Evolutionary conservation across 2,113 vertebrate genomes (phyloP).

Genomic region (Ceratotherium simum): DNA sequence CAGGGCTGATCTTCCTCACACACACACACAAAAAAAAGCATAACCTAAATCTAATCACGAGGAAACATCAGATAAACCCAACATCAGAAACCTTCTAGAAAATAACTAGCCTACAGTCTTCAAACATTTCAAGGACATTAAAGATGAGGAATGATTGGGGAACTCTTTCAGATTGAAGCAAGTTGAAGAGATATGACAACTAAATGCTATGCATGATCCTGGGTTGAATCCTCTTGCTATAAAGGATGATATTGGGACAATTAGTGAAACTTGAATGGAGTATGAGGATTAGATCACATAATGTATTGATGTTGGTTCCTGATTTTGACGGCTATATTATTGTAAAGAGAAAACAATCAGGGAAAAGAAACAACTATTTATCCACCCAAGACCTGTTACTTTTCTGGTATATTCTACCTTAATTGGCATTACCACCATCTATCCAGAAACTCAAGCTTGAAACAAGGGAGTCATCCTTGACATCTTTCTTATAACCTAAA

Average conservation of each 20-base stretch:
- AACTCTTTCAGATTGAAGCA: neutral
- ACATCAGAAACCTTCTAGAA: neutral
- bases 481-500: neutral
- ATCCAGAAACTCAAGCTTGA: neutral
- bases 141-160: neutral
- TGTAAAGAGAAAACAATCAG: neutral
- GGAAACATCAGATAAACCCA: neutral
- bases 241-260: neutral
- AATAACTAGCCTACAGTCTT: neutral
- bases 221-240: neutral
- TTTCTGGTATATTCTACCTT: neutral
- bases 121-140: neutral
- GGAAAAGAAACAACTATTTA: neutral
- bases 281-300: neutral
- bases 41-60: neutral
- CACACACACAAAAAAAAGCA: neutral
- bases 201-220: neutral
- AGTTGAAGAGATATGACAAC: neutral
- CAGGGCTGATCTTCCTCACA: too few relatives aligned
- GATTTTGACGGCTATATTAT: neutral
- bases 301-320: neutral
- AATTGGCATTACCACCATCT: neutral
- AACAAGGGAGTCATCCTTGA: neutral
- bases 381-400: neutral
- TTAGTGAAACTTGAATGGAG: neutral